Evolutionary conservation across 2,797 vertebrate species (phyloP), one percentile per base, ranked within the genome.

Genomic region (Galago senegalensis): DNA sequence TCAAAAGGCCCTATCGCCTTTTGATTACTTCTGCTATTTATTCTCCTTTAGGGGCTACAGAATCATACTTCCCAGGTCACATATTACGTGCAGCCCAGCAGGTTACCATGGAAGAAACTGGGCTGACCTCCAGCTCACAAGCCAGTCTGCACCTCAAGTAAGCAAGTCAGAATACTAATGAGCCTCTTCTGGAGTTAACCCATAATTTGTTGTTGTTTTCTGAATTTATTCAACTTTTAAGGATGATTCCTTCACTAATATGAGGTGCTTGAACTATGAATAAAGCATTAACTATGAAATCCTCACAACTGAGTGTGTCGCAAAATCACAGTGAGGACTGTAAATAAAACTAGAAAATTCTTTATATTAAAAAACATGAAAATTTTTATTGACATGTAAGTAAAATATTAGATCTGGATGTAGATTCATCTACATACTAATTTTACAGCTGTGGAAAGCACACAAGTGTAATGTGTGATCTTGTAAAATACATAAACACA

Each of bases 321-420:
- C 10, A 87, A 65, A 6, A 93, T 12, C 40, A 88, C 21, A 43
- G 3, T 80, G 23, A 85, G 40, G 95, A 75, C 4, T 80, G 0
- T 56, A 37, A 40, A 43, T 61, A 84, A 73, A 91, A 69, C 40
- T 56, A 75, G 34, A 77, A 93, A 72, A 92, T 63, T 86, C 49
- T 43, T 89, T 82, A 58, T 27, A 37, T 37, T 61, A 69, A 87
- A 20, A 90, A 89, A 89, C 43, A 61, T 27, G 4, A 86, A 93
- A 86, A 89, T 29, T 0, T 18, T 67, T 75, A 81, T 3, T 61
- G n/a, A 67, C 53, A 16, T 1, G 43, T 3, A 87, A 67, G 12
- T 80, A 12, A 94, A 95, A 96, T 89, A 76, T 31, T 13, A 60
- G n/a, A 89, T 56, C 37, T 76, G 27, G 40, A 31, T 77, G 82